Evolutionary conservation across 2,888 invertebrate genomes (phyloP), one percentile per base, ranked within the genome.

Genomic region (Diarsia dahlii): DNA sequence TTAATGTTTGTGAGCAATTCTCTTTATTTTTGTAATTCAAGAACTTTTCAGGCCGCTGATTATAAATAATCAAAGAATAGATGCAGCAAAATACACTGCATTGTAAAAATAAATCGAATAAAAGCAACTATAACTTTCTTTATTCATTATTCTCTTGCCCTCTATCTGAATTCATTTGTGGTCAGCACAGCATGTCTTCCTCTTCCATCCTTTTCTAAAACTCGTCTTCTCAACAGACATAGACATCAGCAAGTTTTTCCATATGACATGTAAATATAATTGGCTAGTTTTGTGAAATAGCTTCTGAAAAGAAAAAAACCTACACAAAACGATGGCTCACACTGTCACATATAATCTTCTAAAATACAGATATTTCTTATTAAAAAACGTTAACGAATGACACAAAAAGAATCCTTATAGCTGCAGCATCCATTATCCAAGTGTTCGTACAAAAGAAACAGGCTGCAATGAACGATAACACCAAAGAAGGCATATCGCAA

Each of bases 401-500:
- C 6, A 50, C n/a, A 69, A 68, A 68, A 81, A 5, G 18, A 76
- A 65, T 18, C 54, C 28, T 13, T 23, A 76, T 13, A 62, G 12
- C 15, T 46, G 45, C 50, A 69, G 10, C 71, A 52, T 72, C 46
- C n/a, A 72, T 70, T 72, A 81, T 67, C 50, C 34, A 66, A 56
- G 56, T 23, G 28, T 15, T 52, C 63, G 23, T 58, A 77, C 20
- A 70, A 78, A 77, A 78, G 63, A 68, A 81, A 71, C 73, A 78
- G 39, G 56, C 46, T 70, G 62, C 64, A 28, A 23, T 34, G 39
- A 45, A 67, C 70, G 52, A 70, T 73, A 70, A 70, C 50, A 56
- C 69, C 23, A 67, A 54, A 48, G 56, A 77, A 73, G 48, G 62
- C 68, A 71, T 82, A 82, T 78, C 78, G 68, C 74, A 82, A 82